Evolutionary conservation across 2,113 vertebrate genomes (phyloP).

Genomic region (Phocoena sinus): DNA sequence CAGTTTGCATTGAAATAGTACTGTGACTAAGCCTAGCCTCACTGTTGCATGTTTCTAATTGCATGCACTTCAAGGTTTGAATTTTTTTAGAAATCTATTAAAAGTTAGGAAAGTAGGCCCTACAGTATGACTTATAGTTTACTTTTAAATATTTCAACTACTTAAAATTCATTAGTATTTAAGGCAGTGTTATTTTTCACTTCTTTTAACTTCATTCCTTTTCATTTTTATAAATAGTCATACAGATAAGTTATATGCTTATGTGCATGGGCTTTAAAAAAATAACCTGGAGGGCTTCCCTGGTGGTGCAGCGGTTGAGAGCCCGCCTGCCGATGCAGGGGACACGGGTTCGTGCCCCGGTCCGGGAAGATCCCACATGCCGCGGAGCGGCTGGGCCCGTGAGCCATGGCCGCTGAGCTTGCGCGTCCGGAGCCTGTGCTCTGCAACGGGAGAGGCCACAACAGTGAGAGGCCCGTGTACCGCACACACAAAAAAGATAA

Average conservation of each 20-base stretch:
- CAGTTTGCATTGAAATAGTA: constrained; percentile 70
- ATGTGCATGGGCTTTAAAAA: neutral
- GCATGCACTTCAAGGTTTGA: constrained; percentile 70
- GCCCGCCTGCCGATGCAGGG: no score
- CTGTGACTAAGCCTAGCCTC: constrained; percentile 73
- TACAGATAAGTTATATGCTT: constrained; percentile 23
- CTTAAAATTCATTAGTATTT: constrained; percentile 69
- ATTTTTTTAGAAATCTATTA: constrained; percentile 76
- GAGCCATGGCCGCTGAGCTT: no score
- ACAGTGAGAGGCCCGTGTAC: no score
- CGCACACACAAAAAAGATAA: no score
- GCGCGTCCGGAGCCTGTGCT: no score
- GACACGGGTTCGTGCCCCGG: no score
- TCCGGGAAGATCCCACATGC: no score
- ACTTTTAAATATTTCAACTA: constrained; percentile 62
- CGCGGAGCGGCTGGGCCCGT: no score
- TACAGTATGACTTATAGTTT: constrained; percentile 71
- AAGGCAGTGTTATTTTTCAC: constrained; percentile 63
- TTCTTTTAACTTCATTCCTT: constrained; percentile 55
- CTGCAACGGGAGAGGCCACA: no score
- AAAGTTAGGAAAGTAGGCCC: constrained; percentile 73
- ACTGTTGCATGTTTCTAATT: constrained; percentile 71
- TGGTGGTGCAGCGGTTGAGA: no score
- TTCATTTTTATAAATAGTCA: constrained; percentile 56
- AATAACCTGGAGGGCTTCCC: neutral